Evolutionary conservation across 1,140 invertebrate species (phyloP), one percentile per base, ranked within the genome.

Genomic region (Temnothorax nylanderi): DNA sequence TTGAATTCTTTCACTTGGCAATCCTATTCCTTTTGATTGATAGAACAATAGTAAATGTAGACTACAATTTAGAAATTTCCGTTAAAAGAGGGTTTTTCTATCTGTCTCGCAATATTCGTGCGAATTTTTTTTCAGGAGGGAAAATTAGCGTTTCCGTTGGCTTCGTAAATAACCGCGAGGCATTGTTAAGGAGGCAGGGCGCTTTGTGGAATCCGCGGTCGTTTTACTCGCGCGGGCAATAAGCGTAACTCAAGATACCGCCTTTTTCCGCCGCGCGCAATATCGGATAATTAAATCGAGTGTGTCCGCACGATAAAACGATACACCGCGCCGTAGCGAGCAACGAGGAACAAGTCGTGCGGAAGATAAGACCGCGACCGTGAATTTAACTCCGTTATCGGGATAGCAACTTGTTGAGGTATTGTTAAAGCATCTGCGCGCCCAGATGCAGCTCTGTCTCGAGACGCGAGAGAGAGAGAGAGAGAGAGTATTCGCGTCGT

Each of bases 201-300:
- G 71, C 69, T 84, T 74, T 74, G 34, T 49, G 77, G 34, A 26
- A 80, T 80, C 62, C 47, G 41, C 80, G 54, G 41, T 74, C 80
- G 69, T 82, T 44, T 54, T 37, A 82, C 58, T 74, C 54, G 26
- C 41, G n/a, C 69, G 80, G 80, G 56, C 62, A 84, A 84, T 84
- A 74, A 84, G 80, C 56, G 54, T 84, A 84, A 84, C 54, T 84
- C 80, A 84, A 84, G 80, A 84, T 84, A 84, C 54, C 56, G 44
- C 41, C 54, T 74, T 82, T 84, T 84, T 74, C 51, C 80, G 37
- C 41, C 37, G 41, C 54, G 41, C 41, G 21, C 80, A 84, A 84
- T 84, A 84, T 84, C 80, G 80, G 74, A 84, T 84, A 84, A 84
- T 84, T 84, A 84, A 84, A 84, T 84, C 80, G 80, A 84, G 80